Evolutionary conservation across 2,888 invertebrate genomes (phyloP).

Genomic region (Zele albiditarsus): DNA sequence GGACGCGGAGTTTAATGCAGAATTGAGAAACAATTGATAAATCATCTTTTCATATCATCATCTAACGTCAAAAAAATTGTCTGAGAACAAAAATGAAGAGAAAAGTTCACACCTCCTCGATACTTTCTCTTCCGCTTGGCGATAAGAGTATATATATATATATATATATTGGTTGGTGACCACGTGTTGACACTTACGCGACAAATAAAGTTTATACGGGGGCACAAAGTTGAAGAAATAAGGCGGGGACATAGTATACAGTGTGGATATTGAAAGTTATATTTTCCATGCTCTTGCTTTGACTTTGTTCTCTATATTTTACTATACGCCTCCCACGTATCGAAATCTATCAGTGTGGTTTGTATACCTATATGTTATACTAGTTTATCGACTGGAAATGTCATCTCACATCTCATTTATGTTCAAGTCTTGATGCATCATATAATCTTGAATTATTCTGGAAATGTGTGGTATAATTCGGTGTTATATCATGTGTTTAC

Average conservation of each 20-base stretch:
- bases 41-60: not conserved
- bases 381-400: not conserved
- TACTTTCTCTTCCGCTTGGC: conserved; percentile 63
- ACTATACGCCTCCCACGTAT: not conserved
- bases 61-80: not conserved
- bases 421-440: not conserved
- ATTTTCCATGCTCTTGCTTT: not conserved
- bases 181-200: conserved; percentile 49
- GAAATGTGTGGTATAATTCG: not conserved
- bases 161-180: conserved; percentile 42
- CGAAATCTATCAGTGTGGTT: not conserved
- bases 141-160: conserved; percentile 48
- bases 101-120: conserved; percentile 44
- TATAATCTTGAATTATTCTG: not conserved
- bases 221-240: not conserved
- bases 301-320: not conserved
- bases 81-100: conserved; percentile 24
- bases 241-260: not conserved
- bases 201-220: conserved; percentile 50
- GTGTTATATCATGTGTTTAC: not conserved
- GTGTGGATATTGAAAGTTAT: not conserved
- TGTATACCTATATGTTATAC: not conserved
- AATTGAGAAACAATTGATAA: not conserved
- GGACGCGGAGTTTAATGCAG: no score
- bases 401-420: not conserved